phyloP scores from a whole-genome alignment of 2,797 vertebrate genomes.

The Cetoscarus ocellatus region DNA sequence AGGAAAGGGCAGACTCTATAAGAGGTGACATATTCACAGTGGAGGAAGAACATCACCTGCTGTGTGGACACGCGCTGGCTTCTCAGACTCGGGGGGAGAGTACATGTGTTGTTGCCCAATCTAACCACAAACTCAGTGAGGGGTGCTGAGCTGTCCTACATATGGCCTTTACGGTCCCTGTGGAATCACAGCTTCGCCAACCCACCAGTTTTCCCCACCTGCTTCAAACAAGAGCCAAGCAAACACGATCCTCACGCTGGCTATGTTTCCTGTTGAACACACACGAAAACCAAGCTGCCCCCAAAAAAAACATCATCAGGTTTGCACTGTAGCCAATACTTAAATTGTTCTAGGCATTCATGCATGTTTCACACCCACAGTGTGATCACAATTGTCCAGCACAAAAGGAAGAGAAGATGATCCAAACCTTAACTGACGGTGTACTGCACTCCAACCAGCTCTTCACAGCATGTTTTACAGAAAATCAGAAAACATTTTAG shows the following conservation, averaged over 20 bases:
- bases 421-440: constrained; percentile 26
- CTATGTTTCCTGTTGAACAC: constrained; percentile 47
- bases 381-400: constrained; percentile 63
- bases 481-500: too few relatives aligned
- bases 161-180: constrained; percentile 46
- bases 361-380: constrained; percentile 72
- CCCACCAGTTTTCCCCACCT: constrained; percentile 61
- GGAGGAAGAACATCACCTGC: constrained; percentile 20
- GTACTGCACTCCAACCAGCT: neutral
- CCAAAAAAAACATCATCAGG: constrained; percentile 42
- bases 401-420: constrained; percentile 22
- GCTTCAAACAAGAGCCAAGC: constrained; percentile 56
- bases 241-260: constrained; percentile 37
- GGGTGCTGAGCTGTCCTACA: constrained; percentile 47
- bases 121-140: constrained; percentile 24
- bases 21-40: constrained; percentile 23
- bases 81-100: constrained; percentile 19
- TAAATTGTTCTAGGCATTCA: constrained; percentile 63
- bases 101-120: constrained; percentile 20
- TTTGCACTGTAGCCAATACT: constrained; percentile 46
- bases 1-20: neutral
- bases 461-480: too few relatives aligned
- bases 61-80: constrained; percentile 13
- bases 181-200: constrained; percentile 42
- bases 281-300: constrained; percentile 12